These are phyloP conservation scores for Muschampia plurimacula DNA, from an alignment of 2,888 invertebrate genomes.

Conservation along the genomic window DNA sequence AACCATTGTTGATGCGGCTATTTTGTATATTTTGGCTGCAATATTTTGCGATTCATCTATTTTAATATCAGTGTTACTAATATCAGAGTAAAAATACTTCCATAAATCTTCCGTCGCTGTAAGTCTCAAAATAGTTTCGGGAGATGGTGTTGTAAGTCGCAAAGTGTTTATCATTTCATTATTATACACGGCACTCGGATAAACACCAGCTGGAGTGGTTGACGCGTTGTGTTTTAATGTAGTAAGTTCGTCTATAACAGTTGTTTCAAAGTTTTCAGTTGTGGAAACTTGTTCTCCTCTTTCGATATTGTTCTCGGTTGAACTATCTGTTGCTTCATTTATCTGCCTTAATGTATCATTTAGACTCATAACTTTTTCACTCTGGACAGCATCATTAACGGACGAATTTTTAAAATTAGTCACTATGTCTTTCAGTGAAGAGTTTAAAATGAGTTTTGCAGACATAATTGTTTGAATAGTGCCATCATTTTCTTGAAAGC, in stretches of 20 bases:
- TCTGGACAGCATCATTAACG: neutral
- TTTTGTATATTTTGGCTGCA: conserved; percentile 1
- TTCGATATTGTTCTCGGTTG: conserved; percentile 34
- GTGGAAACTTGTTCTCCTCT: conserved; percentile 28
- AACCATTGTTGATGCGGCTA: conserved; percentile 2
- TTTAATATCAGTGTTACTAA: conserved; percentile 42
- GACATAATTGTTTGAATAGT: conserved; percentile 46
- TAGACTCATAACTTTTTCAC: conserved; percentile 10
- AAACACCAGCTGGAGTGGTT: conserved; percentile 43
- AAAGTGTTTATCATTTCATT: conserved; percentile 48
- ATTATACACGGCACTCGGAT: conserved; percentile 51
- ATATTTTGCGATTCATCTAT: conserved; percentile 6
- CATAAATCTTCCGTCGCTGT: conserved; percentile 51
- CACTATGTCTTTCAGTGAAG: conserved; percentile 16
- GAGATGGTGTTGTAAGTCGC: conserved; percentile 47
- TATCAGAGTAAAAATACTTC: conserved; percentile 55
- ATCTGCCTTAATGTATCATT: conserved; percentile 45
- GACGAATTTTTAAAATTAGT: conserved; percentile 9
- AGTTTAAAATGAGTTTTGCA: conserved; percentile 44
- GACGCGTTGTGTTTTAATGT: conserved; percentile 29
- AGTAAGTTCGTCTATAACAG: conserved; percentile 35
- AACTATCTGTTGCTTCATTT: conserved; percentile 26
- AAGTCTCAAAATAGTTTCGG: conserved; percentile 45
- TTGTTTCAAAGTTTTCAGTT: conserved; percentile 25
- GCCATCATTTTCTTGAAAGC: conserved; percentile 50